Conservation (phyloP, 2,888 invertebrate genomes). For the Amorpha juglandis region DNA sequence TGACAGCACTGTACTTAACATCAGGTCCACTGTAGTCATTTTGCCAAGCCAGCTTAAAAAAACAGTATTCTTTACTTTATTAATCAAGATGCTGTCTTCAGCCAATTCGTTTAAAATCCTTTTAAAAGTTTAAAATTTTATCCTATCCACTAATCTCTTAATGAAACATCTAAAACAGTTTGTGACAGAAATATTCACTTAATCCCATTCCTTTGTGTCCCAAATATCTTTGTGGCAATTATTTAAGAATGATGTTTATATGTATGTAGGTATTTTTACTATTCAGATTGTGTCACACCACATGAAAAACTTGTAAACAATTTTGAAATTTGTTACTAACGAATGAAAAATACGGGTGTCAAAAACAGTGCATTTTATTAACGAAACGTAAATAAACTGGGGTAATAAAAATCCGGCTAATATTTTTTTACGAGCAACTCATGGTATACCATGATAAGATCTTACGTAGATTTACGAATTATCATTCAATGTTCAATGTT, state of each 20-base stretch:
- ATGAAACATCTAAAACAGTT: background rate
- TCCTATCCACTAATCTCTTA: background rate
- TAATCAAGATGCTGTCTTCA: background rate
- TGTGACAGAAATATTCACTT: background rate
- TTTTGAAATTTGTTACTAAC: background rate
- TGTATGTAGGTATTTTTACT: background rate
- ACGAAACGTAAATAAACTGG: too few species aligned
- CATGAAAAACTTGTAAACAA: background rate
- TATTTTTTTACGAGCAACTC: too few species aligned
- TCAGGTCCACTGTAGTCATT: too few species aligned
- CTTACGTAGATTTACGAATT: too few species aligned
- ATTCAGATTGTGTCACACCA: background rate
- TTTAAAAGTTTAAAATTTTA: background rate
- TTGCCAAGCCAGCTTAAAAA: too few species aligned
- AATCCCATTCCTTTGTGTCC: background rate
- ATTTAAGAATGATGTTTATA: conserved; percentile 3
- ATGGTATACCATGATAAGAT: too few species aligned
- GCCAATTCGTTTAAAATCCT: background rate
- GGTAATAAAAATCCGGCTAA: too few species aligned
- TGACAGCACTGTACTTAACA: too few species aligned
- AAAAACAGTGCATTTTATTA: too few species aligned
- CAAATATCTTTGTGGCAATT: conserved; percentile 1
- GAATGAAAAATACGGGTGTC: too few species aligned
- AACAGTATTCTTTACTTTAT: background rate
- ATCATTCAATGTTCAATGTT: too few species aligned